These are phyloP conservation scores for Syngnathus typhle DNA, from an alignment of 2,113 vertebrate species.

Conservation along the genomic window DNA sequence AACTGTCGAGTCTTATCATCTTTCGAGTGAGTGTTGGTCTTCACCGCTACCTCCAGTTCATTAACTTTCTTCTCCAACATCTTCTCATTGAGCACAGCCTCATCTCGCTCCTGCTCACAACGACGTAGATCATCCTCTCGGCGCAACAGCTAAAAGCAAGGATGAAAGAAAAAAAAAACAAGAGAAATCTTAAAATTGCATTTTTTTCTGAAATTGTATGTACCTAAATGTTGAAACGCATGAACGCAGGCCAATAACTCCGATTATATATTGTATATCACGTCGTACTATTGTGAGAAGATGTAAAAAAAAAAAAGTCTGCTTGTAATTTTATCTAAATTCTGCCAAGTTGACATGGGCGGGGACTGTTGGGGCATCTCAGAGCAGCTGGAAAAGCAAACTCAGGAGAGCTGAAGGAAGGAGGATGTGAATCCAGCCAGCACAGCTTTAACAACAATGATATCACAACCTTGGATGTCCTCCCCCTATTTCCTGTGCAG, in stretches of 20 bases:
- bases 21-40: slow-evolving; percentile 74
- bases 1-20: slow-evolving; percentile 79
- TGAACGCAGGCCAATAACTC: background rate
- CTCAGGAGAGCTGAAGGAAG: slow-evolving; percentile 39
- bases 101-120: slow-evolving; percentile 78
- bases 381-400: slow-evolving; percentile 53
- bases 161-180: background rate
- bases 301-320: background rate
- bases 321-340: slow-evolving; percentile 8
- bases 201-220: background rate
- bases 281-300: background rate
- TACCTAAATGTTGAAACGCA: background rate
- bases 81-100: slow-evolving; percentile 74
- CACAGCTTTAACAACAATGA: slow-evolving; percentile 63
- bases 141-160: slow-evolving; percentile 69
- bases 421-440: slow-evolving; percentile 58
- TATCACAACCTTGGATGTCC: slow-evolving; percentile 53
- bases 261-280: background rate
- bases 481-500: slow-evolving; percentile 49
- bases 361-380: slow-evolving; percentile 22
- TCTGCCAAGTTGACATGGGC: slow-evolving; percentile 28
- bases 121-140: slow-evolving; percentile 79
- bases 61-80: slow-evolving; percentile 78
- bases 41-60: slow-evolving; percentile 80
- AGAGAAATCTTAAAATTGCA: background rate